phyloP scores from a whole-genome alignment of 2,797 vertebrate species.

The Rhinoraja longicauda region DNA sequence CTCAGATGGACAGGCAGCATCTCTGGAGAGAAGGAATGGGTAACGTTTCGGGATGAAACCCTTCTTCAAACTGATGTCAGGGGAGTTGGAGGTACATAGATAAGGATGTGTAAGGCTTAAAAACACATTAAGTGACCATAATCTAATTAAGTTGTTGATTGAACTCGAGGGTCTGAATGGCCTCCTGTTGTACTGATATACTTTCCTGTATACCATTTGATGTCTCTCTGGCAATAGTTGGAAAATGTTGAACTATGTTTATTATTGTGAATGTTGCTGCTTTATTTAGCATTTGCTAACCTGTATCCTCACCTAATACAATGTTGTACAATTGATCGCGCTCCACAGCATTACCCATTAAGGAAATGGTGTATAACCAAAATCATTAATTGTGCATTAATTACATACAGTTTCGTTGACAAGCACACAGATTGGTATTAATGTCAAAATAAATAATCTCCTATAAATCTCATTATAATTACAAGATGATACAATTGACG shows the following conservation, averaged over 20 bases:
- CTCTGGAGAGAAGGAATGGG: no score
- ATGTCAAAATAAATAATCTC: conserved; percentile 31
- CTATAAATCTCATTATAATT: conserved; percentile 22
- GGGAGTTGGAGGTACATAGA: no score
- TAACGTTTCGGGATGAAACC: no score
- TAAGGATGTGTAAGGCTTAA: no score
- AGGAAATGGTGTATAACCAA: conserved; percentile 4
- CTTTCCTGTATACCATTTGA: background rate
- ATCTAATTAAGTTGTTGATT: background rate
- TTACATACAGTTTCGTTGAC: conserved; percentile 17
- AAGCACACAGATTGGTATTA: conserved; percentile 10
- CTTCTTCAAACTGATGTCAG: no score
- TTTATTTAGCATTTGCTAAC: conserved; percentile 7
- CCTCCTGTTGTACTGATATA: background rate
- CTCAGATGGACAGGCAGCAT: no score
- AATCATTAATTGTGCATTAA: conserved; percentile 31
- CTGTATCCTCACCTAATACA: background rate
- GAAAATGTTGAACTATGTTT: background rate
- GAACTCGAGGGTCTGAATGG: background rate
- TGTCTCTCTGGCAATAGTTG: background rate
- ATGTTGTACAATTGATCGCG: conserved; percentile 7
- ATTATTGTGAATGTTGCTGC: background rate
- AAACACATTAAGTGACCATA: no score
- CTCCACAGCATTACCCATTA: conserved; percentile 14
- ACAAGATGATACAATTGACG: background rate